Conservation (phyloP, 2,888 invertebrate genomes). For the Lasioglossum villosulum region DNA sequence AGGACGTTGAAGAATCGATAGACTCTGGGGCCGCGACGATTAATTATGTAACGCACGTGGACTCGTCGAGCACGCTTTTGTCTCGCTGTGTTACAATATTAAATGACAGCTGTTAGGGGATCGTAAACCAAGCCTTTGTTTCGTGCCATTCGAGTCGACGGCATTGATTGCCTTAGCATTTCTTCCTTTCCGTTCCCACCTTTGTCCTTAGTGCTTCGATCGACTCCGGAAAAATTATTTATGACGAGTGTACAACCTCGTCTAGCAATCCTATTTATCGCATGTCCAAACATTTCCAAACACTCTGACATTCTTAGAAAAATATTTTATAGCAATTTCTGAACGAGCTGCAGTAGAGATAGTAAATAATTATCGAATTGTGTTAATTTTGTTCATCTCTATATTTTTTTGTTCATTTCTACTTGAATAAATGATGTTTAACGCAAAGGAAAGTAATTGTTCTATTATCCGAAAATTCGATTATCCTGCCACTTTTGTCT, state of each 20-base stretch:
- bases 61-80: not conserved
- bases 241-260: not conserved
- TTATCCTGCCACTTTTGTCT: too few relatives aligned
- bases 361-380: too few relatives aligned
- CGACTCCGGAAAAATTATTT: not conserved
- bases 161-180: not conserved
- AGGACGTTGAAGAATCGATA: not conserved
- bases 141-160: not conserved
- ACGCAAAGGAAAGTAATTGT: too few relatives aligned
- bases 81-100: conserved; percentile 29
- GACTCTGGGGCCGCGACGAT: not conserved
- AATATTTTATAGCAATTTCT: not conserved
- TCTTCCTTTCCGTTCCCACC: not conserved
- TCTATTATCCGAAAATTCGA: too few relatives aligned
- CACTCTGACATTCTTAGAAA: not conserved
- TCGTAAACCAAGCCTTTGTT: conserved; percentile 26
- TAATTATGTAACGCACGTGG: conserved; percentile 27
- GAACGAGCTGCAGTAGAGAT: too few relatives aligned
- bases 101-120: conserved; percentile 26
- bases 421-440: too few relatives aligned
- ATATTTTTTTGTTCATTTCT: too few relatives aligned
- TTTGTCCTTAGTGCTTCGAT: not conserved
- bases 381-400: too few relatives aligned
- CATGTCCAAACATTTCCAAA: not conserved
- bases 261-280: too few relatives aligned